These are phyloP conservation scores for Panurus biarmicus DNA, from an alignment of 2,113 vertebrate genomes.

Conservation along the genomic window DNA sequence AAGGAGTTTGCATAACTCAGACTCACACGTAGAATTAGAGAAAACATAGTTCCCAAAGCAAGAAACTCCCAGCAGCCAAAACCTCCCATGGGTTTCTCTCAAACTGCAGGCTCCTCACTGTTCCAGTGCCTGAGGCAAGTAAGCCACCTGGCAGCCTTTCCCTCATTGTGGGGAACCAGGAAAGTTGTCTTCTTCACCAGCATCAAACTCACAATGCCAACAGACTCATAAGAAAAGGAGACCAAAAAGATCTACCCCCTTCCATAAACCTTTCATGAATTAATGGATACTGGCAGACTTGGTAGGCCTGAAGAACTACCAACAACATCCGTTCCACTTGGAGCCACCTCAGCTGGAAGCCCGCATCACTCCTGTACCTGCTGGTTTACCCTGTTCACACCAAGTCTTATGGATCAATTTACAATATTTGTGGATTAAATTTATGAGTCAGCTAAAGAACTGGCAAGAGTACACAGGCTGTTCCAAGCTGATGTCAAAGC, in stretches of 20 bases:
- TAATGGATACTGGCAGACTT: background rate
- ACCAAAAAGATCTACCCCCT: background rate
- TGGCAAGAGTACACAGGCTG: background rate
- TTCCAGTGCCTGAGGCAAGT: background rate
- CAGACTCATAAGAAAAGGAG: background rate
- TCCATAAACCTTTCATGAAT: background rate
- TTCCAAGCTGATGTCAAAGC: background rate
- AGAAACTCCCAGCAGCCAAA: background rate
- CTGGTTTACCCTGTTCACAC: background rate
- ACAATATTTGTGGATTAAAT: background rate
- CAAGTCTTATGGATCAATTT: background rate
- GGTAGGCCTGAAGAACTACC: background rate
- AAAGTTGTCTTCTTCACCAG: background rate
- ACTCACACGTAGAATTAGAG: background rate
- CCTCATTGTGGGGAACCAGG: fast-evolving
- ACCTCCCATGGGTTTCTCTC: background rate
- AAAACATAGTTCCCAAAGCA: background rate
- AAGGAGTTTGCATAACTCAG: background rate
- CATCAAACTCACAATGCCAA: background rate
- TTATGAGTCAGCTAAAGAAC: background rate
- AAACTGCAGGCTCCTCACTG: background rate
- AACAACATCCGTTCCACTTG: background rate
- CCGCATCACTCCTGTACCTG: background rate
- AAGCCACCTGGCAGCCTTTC: background rate
- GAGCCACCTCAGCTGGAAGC: background rate